Base-by-base conservation (phyloP, 2,113 vertebrate species). In the Sciurus niger region DNA sequence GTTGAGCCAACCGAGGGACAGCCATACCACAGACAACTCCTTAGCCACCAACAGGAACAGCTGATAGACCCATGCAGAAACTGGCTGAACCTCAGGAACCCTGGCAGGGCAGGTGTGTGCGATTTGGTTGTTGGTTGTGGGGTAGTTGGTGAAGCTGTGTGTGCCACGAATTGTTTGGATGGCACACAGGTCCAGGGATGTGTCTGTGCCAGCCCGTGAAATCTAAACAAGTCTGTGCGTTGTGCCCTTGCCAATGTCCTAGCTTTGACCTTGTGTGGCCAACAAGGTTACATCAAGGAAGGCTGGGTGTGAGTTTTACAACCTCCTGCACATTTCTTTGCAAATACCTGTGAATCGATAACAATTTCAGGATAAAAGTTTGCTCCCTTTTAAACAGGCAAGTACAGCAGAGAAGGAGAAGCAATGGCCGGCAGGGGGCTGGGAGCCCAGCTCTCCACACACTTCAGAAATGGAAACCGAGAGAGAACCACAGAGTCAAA, bases 1-100 rank as follows among this genome's bases (percentile, higher is more conserved):
- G 40, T 40, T 4, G 40, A 40, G 4, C 37, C 34, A 55, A 37
- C 79, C 22, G 8, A 32, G 24, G 12, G 8, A 28, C 14, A 13
- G 7, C 40, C 2, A 37, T 2, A 12, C 37, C 7, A 4, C 3
- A 24, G 40, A 63, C 2, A 7, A 22, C 67, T 0, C 1, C 17
- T 6, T 4, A 12, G 55, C 32, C 16, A 3, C 12, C 48, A 8
- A 60, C 13, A 40, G 1, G 40, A 77, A 20, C 37, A n/a, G 3
- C 10, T 14, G 25, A 51, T 40, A n/a, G 9, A 17, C 14, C 24
- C 4, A 9, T 10, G 4, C 12, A 11, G 40, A 34, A 53, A 20
- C 6, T 8, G 28, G 32, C 2, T 2, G 55, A 11, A 40, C 13
- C 6, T 53, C 76, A 34, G 32, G 77, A 25, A 48, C 25, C 30